A percentile compares a stretch with the other conserved stretches of the same genome.
Conservation (phyloP, 1,140 invertebrate species). For the Bombyx mori region ASM3026992v2 NC_085127.1:724001-724500, state of each 20-base stretch:
- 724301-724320: too few species aligned
- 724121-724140: conserved; percentile 45
- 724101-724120: conserved; percentile 40
- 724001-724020: conserved; percentile 28
- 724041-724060: conserved; percentile 49
- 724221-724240: conserved; percentile 33
- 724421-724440: too few species aligned
- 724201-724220: conserved; percentile 45
- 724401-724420: too few species aligned
- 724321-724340: too few species aligned
- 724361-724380: too few species aligned
- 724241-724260: not conserved
- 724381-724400: too few species aligned
- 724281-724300: too few species aligned
- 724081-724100: conserved; percentile 47
- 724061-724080: conserved; percentile 36
- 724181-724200: conserved; percentile 50
- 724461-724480: too few species aligned
- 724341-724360: too few species aligned
- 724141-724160: conserved; percentile 47
- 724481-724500: too few species aligned
- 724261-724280: too few species aligned
- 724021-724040: conserved; percentile 40
- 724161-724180: conserved; percentile 39
- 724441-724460: too few species aligned